Conservation (phyloP, 1,140 invertebrate species). For the Scaptomyza pallida region DNA sequence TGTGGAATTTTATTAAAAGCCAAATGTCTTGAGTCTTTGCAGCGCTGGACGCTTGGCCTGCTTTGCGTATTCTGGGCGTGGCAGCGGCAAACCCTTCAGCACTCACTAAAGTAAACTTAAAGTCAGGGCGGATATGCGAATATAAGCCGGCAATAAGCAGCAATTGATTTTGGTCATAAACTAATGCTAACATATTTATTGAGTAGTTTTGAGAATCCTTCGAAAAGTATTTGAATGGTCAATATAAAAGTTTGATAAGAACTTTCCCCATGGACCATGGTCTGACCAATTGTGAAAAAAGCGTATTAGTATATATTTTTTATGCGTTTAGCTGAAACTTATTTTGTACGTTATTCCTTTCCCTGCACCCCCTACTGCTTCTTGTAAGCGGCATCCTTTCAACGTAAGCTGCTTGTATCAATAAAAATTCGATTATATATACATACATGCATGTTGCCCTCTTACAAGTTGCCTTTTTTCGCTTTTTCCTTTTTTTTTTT, state of each 20-base stretch:
- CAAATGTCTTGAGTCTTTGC: conserved; percentile 44
- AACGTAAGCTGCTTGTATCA: conserved; percentile 81
- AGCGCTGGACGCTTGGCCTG: conserved; percentile 2
- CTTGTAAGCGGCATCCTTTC: conserved; percentile 62
- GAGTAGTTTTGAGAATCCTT: conserved; percentile 47
- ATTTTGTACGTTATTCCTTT: conserved; percentile 31
- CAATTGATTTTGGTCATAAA: conserved; percentile 27
- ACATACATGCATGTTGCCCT: conserved; percentile 23
- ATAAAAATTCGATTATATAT: conserved; percentile 82
- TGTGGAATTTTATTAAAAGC: conserved; percentile 50
- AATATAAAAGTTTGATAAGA: conserved; percentile 55
- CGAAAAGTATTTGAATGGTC: conserved; percentile 28
- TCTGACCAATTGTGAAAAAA: conserved; percentile 75
- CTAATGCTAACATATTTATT: conserved; percentile 67
- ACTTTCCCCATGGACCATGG: neutral
- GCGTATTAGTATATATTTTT: conserved; percentile 76
- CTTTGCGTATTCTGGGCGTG: conserved; percentile 13
- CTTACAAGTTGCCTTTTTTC: conserved; percentile 22
- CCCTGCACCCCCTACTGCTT: neutral
- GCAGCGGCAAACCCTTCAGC: neutral
- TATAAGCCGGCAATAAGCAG: conserved; percentile 19
- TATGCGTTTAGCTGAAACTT: conserved; percentile 54
- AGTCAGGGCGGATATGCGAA: conserved; percentile 31
- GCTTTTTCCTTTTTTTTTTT: conserved; percentile 22
- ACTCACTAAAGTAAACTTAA: conserved; percentile 29